Evolutionary conservation across 2,797 vertebrate species (phyloP), one percentile per base, ranked within the genome.

Genomic region (Tokudaia muenninki): DNA sequence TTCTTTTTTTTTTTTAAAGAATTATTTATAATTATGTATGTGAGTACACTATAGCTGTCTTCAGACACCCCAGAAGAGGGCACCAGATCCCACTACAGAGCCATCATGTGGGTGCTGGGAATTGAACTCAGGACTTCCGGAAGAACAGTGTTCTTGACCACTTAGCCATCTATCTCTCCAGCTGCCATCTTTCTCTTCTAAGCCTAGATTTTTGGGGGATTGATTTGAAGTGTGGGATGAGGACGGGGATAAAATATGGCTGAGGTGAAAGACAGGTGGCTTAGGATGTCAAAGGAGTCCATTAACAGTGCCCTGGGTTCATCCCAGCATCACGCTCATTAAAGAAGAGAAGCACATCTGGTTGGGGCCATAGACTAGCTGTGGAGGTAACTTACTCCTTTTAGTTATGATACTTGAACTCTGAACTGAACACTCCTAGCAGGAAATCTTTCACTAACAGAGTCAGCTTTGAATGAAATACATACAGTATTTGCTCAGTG

Each of bases 131-230:
- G 52, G 52, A 52, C 12, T 11, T 52, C 52, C 13, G 52, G 52
- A 52, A 52, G 52, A 52, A 52, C 52, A 52, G 52, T 52, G 52
- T 52, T 52, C 52, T 52, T 13, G 13, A 52, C 52, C 52, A 52
- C 52, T 52, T 11, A 52, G 52, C 52, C 52, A 13, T 52, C 52
- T 52, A 13, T 52, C 52, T 52, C 52, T 52, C 12, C 13, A 52
- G 50, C 50, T 10, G 8, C 50, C 50, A 17, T 96, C 97, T 92
- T 24, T 63, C 21, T 95, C 96, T 97, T 95, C 89, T 92, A 79
- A 94, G 86, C 65, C 86, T 97, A 97, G 90, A 84, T 93, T 93
- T 94, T 96, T 97, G 1, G 75, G 9, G 95, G 50, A 13, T 31
- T 90, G 67, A 78, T 88, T 92, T 95, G 82, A 94, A 91, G 90